Conservation (phyloP, 1,140 invertebrate genomes). For the Tribolium madens region DNA sequence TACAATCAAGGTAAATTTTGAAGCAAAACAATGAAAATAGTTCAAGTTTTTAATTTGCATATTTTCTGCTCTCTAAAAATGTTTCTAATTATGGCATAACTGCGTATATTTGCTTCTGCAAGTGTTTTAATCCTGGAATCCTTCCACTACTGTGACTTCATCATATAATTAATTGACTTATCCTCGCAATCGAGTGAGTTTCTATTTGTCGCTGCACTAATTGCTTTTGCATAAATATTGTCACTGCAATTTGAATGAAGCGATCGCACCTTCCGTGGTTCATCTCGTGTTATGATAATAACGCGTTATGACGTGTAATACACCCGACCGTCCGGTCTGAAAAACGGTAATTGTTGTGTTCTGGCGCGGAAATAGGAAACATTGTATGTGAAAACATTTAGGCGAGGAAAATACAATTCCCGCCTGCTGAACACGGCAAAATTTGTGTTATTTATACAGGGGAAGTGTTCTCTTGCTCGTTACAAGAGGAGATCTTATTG, state of each 20-base stretch:
- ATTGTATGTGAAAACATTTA: constrained; percentile 40
- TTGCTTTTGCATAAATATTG: background rate
- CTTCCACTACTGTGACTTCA: too few species aligned
- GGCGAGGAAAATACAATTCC: constrained; percentile 40
- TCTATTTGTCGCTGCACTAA: background rate
- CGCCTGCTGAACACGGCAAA: constrained; percentile 23
- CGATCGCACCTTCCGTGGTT: background rate
- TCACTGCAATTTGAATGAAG: background rate
- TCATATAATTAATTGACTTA: background rate
- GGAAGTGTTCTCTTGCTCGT: constrained; percentile 42
- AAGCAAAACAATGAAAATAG: too few species aligned
- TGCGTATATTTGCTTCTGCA: too few species aligned
- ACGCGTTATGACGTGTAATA: constrained; percentile 22
- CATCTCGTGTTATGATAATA: background rate
- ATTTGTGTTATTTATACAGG: constrained; percentile 43
- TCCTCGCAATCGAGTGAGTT: background rate
- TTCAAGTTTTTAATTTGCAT: too few species aligned
- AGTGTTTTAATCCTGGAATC: too few species aligned
- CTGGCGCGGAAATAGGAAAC: constrained; percentile 40
- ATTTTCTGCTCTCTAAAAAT: too few species aligned
- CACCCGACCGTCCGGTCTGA: constrained; percentile 1
- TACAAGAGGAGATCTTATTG: constrained; percentile 43
- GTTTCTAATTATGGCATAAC: too few species aligned
- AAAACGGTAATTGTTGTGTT: constrained; percentile 42
- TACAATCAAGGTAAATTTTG: too few species aligned